Percentiles rank a stretch among this genome's conserved stretches.
phyloP scores from a whole-genome alignment of 2,113 vertebrate genomes.

The Ochotona princeps region DNA sequence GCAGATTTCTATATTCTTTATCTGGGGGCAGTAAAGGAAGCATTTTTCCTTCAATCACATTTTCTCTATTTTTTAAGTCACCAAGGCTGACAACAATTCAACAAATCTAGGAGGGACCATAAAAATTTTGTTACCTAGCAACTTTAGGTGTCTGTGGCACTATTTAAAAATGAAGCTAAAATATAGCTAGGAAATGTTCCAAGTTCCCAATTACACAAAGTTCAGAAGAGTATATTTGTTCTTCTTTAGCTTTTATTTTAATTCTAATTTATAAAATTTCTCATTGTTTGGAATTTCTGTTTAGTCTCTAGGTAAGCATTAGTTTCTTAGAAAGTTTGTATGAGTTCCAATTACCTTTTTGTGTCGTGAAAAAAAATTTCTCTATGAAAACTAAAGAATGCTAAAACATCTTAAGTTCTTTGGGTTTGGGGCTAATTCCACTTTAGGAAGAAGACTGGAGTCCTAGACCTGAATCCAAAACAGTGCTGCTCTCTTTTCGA shows the following conservation, averaged over 20 bases:
- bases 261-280: conserved; percentile 51
- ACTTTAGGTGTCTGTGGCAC: not conserved
- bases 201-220: not conserved
- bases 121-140: conserved; percentile 10
- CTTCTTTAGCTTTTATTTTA: conserved; percentile 10
- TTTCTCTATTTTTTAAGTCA: not conserved
- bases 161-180: conserved; percentile 36
- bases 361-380: conserved; percentile 1
- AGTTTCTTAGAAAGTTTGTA: conserved; percentile 21
- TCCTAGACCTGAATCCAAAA: not conserved
- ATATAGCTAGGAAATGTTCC: conserved; percentile 27
- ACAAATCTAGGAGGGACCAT: not conserved
- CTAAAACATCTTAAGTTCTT: not conserved
- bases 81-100: not conserved
- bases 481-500: not conserved
- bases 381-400: conserved; percentile 3
- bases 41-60: not conserved
- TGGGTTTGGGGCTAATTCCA: not conserved
- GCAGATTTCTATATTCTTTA: not conserved
- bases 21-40: not conserved
- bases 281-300: conserved; percentile 1
- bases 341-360: conserved; percentile 16
- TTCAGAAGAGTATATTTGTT: conserved; percentile 11
- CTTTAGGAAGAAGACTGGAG: not conserved
- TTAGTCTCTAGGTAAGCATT: not conserved